Evolutionary conservation across 2,888 invertebrate genomes (phyloP), one percentile per base, ranked within the genome.

Genomic region (Nineta flava): DNA sequence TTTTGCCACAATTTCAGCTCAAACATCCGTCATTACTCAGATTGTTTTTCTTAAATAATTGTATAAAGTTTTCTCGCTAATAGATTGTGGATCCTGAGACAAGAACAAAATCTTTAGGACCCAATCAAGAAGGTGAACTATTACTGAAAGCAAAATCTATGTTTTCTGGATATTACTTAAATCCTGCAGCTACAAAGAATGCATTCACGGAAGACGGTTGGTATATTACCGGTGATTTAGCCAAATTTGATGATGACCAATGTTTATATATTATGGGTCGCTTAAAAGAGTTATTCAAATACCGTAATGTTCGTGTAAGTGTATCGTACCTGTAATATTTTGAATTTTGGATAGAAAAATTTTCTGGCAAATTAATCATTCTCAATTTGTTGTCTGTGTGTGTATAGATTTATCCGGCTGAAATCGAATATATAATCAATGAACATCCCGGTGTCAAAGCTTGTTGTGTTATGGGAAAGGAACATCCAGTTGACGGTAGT

Each of bases 381-480:
- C n/a, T n/a, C n/a, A n/a, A n/a, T n/a, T 35, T 35, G 35, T 7
- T n/a, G 2, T 13, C 3, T 13, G 13, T 35, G 7, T 13, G 2
- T 13, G 5, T 38, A 3, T 15, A 44, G 44, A 12, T 44, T 9
- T 21, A 26, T 4, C 44, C 44, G 9, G 7, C 21, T 4, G 44
- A 44, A 44, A 26, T 44, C 5, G 44, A 44, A 44, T 44, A 26
- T 44, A 44, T 44, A 7, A 21, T 44, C 6, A 19, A 44, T 21
- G 26, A 44, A 21, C 44, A 44, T 26, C 44, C 44, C 7, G 44
- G 9, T 7, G 44, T 44, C 7, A 19, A 44, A n/a, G 19, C 3
- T 6, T n/a, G 21, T 17, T 44, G 44, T 21, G 44, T 44, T 7
- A 13, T 44, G n/a, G 44, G 44, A 13, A 9, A 26, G 26, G 26